phyloP scores from a whole-genome alignment of 1,140 invertebrate genomes.

The Eriosoma lanigerum region DNA sequence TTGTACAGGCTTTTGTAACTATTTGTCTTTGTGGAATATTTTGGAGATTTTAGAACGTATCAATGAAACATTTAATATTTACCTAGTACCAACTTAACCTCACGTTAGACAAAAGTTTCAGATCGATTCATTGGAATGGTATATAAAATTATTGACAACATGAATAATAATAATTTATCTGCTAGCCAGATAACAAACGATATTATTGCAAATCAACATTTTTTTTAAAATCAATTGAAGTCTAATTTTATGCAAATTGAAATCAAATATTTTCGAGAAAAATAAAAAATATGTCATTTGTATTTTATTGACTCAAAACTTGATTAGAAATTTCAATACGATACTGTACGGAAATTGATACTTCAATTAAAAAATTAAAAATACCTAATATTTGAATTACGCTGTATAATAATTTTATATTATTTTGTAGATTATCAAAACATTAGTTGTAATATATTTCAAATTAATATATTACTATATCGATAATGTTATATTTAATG shows the following conservation, averaged over 20 bases:
- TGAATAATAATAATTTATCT: background rate
- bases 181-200: too few species aligned
- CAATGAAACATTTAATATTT: background rate
- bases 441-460: background rate
- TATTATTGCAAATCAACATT: background rate
- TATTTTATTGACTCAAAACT: background rate
- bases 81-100: background rate
- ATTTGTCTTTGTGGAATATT: conserved; percentile 16
- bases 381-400: too few species aligned
- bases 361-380: too few species aligned
- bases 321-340: too few species aligned
- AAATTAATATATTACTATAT: background rate
- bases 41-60: background rate
- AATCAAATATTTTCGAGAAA: too few species aligned
- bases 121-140: background rate
- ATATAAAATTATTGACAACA: background rate
- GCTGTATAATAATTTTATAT: too few species aligned
- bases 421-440: background rate
- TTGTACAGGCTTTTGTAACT: background rate
- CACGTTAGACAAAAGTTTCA: conserved; percentile 1
- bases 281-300: too few species aligned
- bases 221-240: too few species aligned
- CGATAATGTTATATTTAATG: conserved; percentile 13
- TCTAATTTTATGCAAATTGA: too few species aligned
- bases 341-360: too few species aligned